Base-by-base conservation (phyloP, 2,888 invertebrate genomes). In the Drosophila percnosoma region DNA sequence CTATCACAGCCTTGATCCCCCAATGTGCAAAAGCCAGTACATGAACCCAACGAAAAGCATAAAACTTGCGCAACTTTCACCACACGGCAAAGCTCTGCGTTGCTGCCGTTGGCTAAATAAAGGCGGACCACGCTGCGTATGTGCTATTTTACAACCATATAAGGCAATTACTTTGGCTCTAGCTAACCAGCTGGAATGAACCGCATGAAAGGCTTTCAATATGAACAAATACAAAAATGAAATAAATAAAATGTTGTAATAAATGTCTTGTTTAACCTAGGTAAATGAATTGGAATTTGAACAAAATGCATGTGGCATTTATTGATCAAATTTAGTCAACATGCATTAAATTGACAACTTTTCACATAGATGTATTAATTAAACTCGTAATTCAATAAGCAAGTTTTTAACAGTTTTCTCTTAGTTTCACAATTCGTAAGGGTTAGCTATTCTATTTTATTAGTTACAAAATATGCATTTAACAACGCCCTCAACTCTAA, bases 101-200 rank as follows among this genome's bases (percentile, higher is more conserved):
- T 42, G 45, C 11, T 18, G 31, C 24, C 24, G 31, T 24, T 24
- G 21, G 40, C 15, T 40, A 34, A 11, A 13, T 15, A 21, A 15
- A 18, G 29, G 15, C 8, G 13, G 61, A 51, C 61, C 34, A 74
- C 55, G 31, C 24, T 34, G 75, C 75, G 75, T 49, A 69, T 79
- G 60, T 42, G 63, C 24, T 18, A 65, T 62, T 57, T 78, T 24
- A 54, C 58, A 48, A 60, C 57, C 74, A 58, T 59, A 68, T 64
- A 65, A 8, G 68, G 63, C 42, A 45, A 64, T 36, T 36, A 27
- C 24, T 15, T 24, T 24, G 29, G 5, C 36, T 36, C 29, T 29
- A 59, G 21, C 29, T 11, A 29, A 18, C 24, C 31, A 45, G 38
- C 51, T 48, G 34, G 57, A 65, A 58, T 45, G 45, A 15, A 15